A percentile compares a stretch with the other conserved stretches of the same genome.
Evolutionary conservation across 2,797 vertebrate genomes (phyloP).

Genomic region (Aselliscus stoliczkanus): DNA sequence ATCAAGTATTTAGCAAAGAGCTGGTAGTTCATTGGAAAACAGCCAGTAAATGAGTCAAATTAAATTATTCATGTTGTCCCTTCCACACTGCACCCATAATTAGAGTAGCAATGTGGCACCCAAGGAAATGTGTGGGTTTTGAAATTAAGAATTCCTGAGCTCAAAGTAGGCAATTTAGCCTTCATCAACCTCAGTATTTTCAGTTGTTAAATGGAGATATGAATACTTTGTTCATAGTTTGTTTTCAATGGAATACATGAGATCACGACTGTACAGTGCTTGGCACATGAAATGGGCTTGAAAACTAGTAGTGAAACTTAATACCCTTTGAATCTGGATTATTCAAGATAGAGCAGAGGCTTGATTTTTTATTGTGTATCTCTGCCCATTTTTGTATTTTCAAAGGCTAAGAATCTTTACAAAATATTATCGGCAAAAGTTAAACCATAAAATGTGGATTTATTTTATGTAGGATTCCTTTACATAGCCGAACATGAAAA

Average conservation of each 20-base stretch:
- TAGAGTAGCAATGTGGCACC: not conserved
- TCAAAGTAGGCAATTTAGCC: not conserved
- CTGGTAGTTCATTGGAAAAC: not conserved
- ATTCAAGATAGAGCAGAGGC: not conserved
- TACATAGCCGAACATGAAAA: constrained; percentile 48
- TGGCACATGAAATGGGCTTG: not conserved
- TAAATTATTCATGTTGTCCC: not conserved
- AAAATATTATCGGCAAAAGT: constrained; percentile 37
- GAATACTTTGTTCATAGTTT: not conserved
- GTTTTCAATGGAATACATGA: not conserved
- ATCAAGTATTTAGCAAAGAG: not conserved
- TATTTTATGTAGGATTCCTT: constrained; percentile 52
- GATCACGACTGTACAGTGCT: not conserved
- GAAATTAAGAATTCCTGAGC: not conserved
- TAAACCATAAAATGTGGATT: constrained; percentile 51
- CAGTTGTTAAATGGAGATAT: not conserved
- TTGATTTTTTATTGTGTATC: not conserved
- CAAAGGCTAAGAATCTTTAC: constrained; percentile 24
- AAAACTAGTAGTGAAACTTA: not conserved
- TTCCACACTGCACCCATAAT: not conserved
- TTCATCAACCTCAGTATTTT: not conserved
- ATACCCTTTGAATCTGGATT: not conserved
- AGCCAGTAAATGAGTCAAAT: not conserved
- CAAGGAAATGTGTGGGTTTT: not conserved
- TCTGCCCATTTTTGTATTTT: not conserved